These are phyloP conservation scores for Siniperca obscura DNA, from an alignment of 2,797 vertebrate genomes.

Conservation along the genomic window DNA sequence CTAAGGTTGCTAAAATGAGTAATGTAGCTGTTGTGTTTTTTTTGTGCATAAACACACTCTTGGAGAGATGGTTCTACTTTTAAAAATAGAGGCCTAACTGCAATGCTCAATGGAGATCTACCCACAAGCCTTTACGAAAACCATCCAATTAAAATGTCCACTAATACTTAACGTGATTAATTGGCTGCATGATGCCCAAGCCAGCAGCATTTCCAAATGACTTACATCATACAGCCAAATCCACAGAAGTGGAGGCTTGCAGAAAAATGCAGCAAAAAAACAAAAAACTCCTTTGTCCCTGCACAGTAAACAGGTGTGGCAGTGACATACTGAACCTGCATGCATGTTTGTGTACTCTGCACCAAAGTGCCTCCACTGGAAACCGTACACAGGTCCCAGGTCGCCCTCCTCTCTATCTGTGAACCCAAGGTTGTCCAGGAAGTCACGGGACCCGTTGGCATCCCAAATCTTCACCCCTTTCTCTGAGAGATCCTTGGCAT, in stretches of 20 bases:
- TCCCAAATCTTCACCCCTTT: slow-evolving; percentile 99
- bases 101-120: not conserved
- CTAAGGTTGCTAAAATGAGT: not conserved
- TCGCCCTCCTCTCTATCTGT: slow-evolving; percentile 92
- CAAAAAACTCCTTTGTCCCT: not conserved
- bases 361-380: slow-evolving; percentile 98
- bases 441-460: slow-evolving; percentile 93
- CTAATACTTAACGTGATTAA: not conserved
- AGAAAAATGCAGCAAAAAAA: too few species aligned
- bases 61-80: not conserved
- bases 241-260: not conserved
- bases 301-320: not conserved
- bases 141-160: not conserved
- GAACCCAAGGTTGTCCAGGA: slow-evolving; percentile 94
- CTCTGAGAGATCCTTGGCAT: slow-evolving; percentile 93
- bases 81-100: not conserved
- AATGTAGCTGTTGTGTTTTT: not conserved
- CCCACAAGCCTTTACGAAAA: not conserved
- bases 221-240: not conserved
- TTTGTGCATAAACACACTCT: not conserved
- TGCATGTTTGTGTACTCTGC: slow-evolving; percentile 95
- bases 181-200: not conserved
- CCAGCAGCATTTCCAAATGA: not conserved
- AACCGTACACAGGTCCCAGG: slow-evolving; percentile 96
- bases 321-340: slow-evolving; percentile 82